Evolutionary conservation across 2,797 vertebrate species (phyloP).

Genomic region (Nasua narica): DNA sequence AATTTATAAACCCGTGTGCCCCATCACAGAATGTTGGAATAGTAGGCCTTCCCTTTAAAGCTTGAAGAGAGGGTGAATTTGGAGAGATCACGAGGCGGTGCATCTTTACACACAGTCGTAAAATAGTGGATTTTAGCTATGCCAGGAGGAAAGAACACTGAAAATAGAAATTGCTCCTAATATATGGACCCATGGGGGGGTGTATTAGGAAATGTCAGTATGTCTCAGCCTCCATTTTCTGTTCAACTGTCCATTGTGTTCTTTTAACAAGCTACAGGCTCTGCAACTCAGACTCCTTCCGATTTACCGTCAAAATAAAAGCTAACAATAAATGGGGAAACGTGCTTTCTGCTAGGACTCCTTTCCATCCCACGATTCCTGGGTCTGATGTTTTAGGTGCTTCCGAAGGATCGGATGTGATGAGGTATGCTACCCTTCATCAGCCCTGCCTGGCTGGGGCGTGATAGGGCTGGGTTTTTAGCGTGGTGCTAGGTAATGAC

Average conservation of each 20-base stretch:
- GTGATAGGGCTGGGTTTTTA: not conserved
- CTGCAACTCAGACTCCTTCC: not conserved
- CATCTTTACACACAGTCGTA: not conserved
- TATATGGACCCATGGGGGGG: not conserved
- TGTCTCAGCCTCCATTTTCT: not conserved
- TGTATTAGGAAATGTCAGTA: not conserved
- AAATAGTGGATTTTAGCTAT: conserved; percentile 3
- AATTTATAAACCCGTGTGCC: not conserved
- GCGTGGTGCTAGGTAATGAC: not conserved
- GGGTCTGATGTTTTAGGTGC: not conserved
- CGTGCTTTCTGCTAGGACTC: not conserved
- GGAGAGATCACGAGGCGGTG: not conserved
- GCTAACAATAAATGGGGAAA: not conserved
- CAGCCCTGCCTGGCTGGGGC: not conserved
- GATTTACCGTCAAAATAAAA: not conserved
- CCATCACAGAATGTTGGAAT: not conserved
- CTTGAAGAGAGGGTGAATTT: not conserved
- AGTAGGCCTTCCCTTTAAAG: not conserved
- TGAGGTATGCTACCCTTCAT: not conserved
- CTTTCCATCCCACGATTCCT: not conserved
- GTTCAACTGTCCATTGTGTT: not conserved
- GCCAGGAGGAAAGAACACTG: conserved; percentile 30
- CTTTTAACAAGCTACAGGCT: not conserved
- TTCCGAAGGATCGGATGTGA: not conserved
- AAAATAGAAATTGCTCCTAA: conserved; percentile 38